Base-by-base conservation (phyloP, 1,140 invertebrate genomes). In the Drosophila murphyi region DNA sequence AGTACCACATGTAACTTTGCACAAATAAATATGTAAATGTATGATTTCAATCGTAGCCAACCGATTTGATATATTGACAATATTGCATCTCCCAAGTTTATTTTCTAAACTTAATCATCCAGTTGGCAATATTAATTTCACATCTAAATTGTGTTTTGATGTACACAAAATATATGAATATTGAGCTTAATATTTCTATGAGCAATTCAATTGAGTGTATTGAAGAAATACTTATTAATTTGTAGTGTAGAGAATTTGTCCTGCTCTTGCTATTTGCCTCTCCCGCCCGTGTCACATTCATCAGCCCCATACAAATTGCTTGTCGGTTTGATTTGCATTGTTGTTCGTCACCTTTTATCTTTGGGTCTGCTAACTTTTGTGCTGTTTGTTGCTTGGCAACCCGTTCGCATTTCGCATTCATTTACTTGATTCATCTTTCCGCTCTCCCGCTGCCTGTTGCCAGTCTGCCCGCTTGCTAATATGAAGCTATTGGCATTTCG, bases 351-450 rank as follows among this genome's bases (percentile, higher is more conserved):
- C 50, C 72, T 74, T 64, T 64, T 60, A 59, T 57, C 47, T 63
- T 59, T 59, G 67, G 10, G n/a, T 12, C 39, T 60, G 47, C 37
- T 43, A 35, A 41, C 56, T 62, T 48, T 70, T 74, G 65, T 70
- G 57, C 8, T 50, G 51, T 20, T 63, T 75, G 67, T 75, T 75
- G 72, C 68, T 51, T 54, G 68, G 72, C 68, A 75, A 72, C 72
- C 72, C 67, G 29, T 72, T 75, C 45, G 28, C 45, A 70, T 62
- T 61, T 70, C 69, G 72, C 57, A 70, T 62, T 74, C 57, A 74
- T 63, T 56, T 59, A 35, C 37, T 45, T 32, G 29, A 29, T 20
- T 20, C 41, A n/a, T 37, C 10, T 41, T 10, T 28, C 41, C 60
- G 34, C 20, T 4, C 37, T 32, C 31, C 2, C 5, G 34, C 10